Evolutionary conservation across 2,888 invertebrate genomes (phyloP), one percentile per base, ranked within the genome.

Genomic region (Machimus atricapillus): DNA sequence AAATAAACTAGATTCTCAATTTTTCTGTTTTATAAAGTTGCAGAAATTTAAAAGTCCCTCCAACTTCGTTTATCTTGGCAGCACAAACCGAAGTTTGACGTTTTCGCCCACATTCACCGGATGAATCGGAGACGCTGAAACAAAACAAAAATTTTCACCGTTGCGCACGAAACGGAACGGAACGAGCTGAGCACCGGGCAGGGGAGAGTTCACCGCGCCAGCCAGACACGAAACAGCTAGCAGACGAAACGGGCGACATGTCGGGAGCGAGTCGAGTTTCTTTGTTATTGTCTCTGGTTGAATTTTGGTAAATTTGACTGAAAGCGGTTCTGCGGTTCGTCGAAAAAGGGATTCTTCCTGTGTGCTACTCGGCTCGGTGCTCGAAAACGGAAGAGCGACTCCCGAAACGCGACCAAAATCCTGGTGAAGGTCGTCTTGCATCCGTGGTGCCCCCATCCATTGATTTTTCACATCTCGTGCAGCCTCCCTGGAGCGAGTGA

Each of bases 381-480:
- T 79, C 46, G 5, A 43, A 23, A 46, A 2, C 16, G 23, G 79
- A 14, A 52, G 19, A 52, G 16, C 31, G 52, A 37, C 16, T 23
- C 19, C 23, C 12, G 19, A 6, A n/a, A 52, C 52, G 79, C 23
- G 14, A n/a, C 8, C 16, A 56, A n/a, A 79, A 52, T 52, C 27
- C 16, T 31, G 79, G 27, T 79, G 79, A 79, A 79, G 79, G 79
- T 79, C 79, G 79, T 79, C 52, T 23, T 46, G 31, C 46, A 46
- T 16, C 31, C 31, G 79, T 43, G 79, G 79, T 43, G 79, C 79
- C 79, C 52, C 79, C 79, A 79, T 79, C 79, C 79, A 79, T 79
- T 79, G 79, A 79, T 79, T 79, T 79, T 79, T 79, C 79, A 79
- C 79, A 79, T 79, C 79, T 79, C 52, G 23, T 79, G 52, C 79